Percentiles rank a stretch among this genome's conserved stretches.
Conservation (phyloP, 2,888 invertebrate genomes). For the Dioctria rufipes region DNA sequence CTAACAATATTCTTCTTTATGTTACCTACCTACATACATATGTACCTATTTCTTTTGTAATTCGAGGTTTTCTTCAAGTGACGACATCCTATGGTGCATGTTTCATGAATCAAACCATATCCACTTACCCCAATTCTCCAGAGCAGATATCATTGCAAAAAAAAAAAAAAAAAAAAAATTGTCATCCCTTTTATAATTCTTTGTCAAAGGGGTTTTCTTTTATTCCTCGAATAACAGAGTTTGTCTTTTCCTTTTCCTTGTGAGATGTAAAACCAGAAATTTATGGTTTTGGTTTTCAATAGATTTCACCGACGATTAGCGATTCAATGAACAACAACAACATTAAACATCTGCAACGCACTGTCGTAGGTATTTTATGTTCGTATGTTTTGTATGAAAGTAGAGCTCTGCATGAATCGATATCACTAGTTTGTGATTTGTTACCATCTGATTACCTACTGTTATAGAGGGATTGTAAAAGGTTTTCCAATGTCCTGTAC, state of each 20-base stretch:
- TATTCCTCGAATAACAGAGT: background rate
- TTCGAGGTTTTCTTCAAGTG: slow-evolving; percentile 51
- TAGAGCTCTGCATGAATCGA: background rate
- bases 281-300: slow-evolving; percentile 53
- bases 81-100: slow-evolving; percentile 33
- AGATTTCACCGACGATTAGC: slow-evolving; percentile 52
- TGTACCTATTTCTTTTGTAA: slow-evolving; percentile 17
- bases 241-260: slow-evolving; percentile 33
- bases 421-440: slow-evolving; percentile 1
- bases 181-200: slow-evolving; percentile 34
- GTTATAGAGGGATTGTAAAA: too few relatives aligned
- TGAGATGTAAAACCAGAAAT: slow-evolving; percentile 47
- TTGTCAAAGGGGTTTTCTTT: slow-evolving; percentile 39
- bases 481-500: too few relatives aligned
- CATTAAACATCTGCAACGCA: slow-evolving; percentile 18
- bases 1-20: slow-evolving; percentile 14
- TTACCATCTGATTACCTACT: background rate
- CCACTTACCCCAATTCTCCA: slow-evolving; percentile 43
- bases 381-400: background rate
- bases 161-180: slow-evolving; percentile 24
- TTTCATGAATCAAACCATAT: slow-evolving; percentile 39
- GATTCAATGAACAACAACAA: slow-evolving; percentile 11
- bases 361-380: background rate
- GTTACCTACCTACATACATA: background rate
- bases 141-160: slow-evolving; percentile 27